Conservation (phyloP, 37 sponge, comb jelly and placozoan genomes). For the Halisarca cf. caerulea region DNA sequence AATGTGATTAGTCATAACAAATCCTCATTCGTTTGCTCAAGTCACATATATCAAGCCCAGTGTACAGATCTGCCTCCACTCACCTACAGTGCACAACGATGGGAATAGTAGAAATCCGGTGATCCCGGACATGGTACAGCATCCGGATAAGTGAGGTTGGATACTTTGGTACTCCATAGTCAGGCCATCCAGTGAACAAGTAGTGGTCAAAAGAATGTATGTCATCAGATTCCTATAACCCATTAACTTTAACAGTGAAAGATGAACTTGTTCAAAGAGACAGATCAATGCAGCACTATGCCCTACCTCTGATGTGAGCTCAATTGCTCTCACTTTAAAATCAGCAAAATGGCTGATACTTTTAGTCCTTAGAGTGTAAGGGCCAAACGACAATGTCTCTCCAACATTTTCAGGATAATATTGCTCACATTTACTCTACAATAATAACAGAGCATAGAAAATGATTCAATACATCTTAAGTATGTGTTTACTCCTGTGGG, state of each 20-base stretch:
- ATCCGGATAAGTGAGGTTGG: slow-evolving; percentile 14
- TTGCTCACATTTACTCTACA: slow-evolving; percentile 5
- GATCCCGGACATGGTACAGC: slow-evolving; percentile 17
- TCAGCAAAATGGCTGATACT: background rate
- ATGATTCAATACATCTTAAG: background rate
- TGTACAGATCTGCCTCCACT: background rate
- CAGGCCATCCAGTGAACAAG: slow-evolving; percentile 32
- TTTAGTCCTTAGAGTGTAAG: background rate
- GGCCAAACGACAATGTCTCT: background rate
- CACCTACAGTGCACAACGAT: slow-evolving; percentile 25
- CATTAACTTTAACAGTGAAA: background rate
- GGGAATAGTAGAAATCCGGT: background rate
- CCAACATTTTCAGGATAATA: slow-evolving; percentile 3
- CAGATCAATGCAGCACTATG: too few relatives aligned
- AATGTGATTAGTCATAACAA: too few relatives aligned
- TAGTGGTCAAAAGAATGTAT: slow-evolving; percentile 16
- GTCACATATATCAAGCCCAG: too few relatives aligned
- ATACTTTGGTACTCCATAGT: slow-evolving; percentile 24
- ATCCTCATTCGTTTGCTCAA: too few relatives aligned
- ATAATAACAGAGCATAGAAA: background rate
- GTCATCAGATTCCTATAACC: background rate
- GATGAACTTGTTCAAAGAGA: too few relatives aligned
- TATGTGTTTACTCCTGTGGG: too few relatives aligned
- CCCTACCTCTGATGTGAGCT: background rate
- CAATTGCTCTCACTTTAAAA: slow-evolving; percentile 6